These are phyloP conservation scores for Sitta carolinensis DNA, from an alignment of 2,797 vertebrate genomes.

Conservation along the genomic window DNA sequence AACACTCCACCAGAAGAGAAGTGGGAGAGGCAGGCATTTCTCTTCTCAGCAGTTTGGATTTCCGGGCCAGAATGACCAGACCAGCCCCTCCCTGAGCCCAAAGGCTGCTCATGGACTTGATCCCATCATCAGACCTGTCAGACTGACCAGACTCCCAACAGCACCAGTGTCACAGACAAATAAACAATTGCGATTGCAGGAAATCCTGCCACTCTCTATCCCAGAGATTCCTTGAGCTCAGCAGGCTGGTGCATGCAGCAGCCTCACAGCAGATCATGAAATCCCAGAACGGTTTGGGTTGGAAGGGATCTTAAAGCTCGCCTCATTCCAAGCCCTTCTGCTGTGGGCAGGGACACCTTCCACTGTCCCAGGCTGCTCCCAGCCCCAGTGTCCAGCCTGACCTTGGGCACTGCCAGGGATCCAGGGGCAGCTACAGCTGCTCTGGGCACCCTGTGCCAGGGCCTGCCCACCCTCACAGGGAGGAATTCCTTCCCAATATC, in stretches of 20 bases:
- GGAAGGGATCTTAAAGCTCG: not conserved
- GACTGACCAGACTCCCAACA: not conserved
- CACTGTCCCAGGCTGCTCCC: fast-evolving
- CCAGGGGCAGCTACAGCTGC: not conserved
- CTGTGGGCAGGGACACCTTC: not conserved
- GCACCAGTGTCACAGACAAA: not conserved
- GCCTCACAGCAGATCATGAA: not conserved
- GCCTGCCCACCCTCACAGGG: fast-evolving
- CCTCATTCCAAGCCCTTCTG: too few relatives aligned
- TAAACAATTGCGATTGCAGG: not conserved
- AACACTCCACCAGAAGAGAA: not conserved
- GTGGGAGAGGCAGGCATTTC: not conserved
- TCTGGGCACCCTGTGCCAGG: not conserved
- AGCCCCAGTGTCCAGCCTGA: fast-evolving
- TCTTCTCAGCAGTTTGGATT: not conserved
- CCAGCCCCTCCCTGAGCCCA: not conserved
- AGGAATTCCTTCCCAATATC: not conserved
- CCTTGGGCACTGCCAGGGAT: not conserved
- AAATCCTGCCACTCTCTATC: not conserved
- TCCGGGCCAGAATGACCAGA: not conserved
- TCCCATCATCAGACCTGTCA: not conserved
- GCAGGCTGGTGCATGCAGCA: not conserved
- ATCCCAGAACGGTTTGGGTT: not conserved
- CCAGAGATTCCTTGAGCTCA: not conserved
- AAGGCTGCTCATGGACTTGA: not conserved